phyloP scores from a whole-genome alignment of 2,888 invertebrate species.

The Rotaria macrura region DNA sequence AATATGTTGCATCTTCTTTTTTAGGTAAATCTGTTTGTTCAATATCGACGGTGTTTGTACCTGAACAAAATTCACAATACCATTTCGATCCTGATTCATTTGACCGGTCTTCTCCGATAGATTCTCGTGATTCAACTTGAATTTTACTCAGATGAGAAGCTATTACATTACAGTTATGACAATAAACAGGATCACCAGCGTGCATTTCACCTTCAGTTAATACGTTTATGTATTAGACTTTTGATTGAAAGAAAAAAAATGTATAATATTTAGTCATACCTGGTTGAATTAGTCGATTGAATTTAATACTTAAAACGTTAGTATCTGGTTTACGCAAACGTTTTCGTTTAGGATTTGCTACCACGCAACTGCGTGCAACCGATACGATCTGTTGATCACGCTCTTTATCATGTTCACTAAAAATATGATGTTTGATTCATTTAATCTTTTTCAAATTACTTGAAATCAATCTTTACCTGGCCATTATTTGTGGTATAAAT shows the following conservation, averaged over 20 bases:
- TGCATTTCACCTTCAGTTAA: not conserved
- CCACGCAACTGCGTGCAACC: too few species aligned
- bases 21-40: slow-evolving; percentile 43
- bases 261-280: not conserved
- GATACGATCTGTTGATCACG: not conserved
- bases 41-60: slow-evolving; percentile 40
- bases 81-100: slow-evolving; percentile 36
- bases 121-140: not conserved
- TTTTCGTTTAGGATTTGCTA: not conserved
- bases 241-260: too few species aligned
- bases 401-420: not conserved
- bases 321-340: slow-evolving; percentile 28
- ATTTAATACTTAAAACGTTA: slow-evolving; percentile 24
- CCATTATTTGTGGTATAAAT: not conserved
- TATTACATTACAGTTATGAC: slow-evolving; percentile 40
- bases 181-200: slow-evolving; percentile 41
- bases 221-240: too few species aligned
- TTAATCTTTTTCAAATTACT: not conserved
- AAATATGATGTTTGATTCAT: not conserved
- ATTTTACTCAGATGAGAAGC: slow-evolving; percentile 42
- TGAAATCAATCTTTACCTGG: not conserved
- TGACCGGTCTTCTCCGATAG: not conserved
- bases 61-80: slow-evolving; percentile 45
- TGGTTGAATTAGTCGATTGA: slow-evolving; percentile 22
- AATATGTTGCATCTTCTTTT: slow-evolving; percentile 43